phyloP scores from a whole-genome alignment of 1,140 invertebrate genomes.

The Plutomurus gul region DNA sequence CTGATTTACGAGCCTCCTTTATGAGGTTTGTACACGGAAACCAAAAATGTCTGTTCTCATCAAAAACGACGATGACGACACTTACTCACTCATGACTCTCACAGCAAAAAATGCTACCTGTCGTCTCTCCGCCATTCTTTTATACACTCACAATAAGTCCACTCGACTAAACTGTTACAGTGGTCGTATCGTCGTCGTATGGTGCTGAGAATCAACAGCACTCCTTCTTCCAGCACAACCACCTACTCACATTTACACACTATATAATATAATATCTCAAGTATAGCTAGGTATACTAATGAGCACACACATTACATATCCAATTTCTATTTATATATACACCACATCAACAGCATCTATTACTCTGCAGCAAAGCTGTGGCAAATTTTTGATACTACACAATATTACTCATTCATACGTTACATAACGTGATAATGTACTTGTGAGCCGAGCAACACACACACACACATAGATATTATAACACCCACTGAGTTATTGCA shows the following conservation, averaged over 20 bases:
- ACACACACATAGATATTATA: background rate
- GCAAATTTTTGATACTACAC: background rate
- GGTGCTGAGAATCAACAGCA: background rate
- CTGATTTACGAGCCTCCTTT: constrained; percentile 45
- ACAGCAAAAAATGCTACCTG: constrained; percentile 11
- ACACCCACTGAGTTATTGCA: constrained; percentile 14
- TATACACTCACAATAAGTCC: background rate
- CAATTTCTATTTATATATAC: no score
- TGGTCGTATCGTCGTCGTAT: background rate
- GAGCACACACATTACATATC: no score
- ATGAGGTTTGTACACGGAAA: constrained; percentile 47
- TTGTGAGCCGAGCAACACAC: no score
- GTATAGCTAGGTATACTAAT: no score
- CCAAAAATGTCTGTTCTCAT: constrained; percentile 48
- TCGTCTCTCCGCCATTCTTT: background rate
- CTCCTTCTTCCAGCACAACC: no score
- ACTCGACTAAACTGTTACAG: background rate
- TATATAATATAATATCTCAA: no score
- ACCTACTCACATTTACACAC: no score
- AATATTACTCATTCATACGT: background rate
- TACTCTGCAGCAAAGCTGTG: background rate
- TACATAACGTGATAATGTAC: no score
- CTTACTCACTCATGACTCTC: constrained; percentile 14
- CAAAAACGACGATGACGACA: constrained; percentile 7
- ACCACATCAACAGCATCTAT: background rate